phyloP scores from a whole-genome alignment of 2,797 vertebrate genomes.

The Cyprinella venusta region DNA sequence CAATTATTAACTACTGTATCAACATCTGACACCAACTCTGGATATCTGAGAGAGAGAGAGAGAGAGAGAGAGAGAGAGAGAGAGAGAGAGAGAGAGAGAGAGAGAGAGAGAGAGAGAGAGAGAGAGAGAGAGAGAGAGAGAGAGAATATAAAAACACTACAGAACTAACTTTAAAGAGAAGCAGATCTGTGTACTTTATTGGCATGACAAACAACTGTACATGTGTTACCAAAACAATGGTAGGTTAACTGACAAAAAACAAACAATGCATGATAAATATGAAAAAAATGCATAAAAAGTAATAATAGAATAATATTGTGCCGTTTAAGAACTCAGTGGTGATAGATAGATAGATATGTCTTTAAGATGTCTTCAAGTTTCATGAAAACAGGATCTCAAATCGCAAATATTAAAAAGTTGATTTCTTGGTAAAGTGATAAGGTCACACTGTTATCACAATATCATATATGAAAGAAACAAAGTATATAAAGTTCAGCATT shows the following conservation, averaged over 20 bases:
- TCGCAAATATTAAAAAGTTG: background rate
- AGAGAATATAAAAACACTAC: background rate
- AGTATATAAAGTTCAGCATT: conserved; percentile 23
- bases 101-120: background rate
- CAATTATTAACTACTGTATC: conserved; percentile 35
- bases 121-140: background rate
- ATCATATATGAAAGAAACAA: conserved; percentile 31
- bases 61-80: background rate
- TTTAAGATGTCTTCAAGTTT: conserved; percentile 1
- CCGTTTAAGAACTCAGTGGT: conserved; percentile 7
- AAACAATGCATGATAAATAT: background rate
- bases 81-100: background rate
- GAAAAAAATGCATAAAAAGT: background rate
- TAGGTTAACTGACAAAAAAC: background rate
- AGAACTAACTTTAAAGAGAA: background rate
- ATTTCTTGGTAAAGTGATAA: conserved; percentile 26
- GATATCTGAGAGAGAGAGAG: background rate
- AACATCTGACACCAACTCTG: conserved; percentile 2
- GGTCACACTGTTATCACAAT: conserved; percentile 2
- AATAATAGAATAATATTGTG: conserved; percentile 4
- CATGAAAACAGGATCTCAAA: conserved; percentile 4
- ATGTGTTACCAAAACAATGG: conserved; percentile 1
- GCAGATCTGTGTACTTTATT: conserved; percentile 35
- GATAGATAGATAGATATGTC: background rate
- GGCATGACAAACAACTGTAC: conserved; percentile 31